These are phyloP conservation scores for Seriola dumerili DNA, from an alignment of 2,113 vertebrate species.

Conservation along the genomic window DNA sequence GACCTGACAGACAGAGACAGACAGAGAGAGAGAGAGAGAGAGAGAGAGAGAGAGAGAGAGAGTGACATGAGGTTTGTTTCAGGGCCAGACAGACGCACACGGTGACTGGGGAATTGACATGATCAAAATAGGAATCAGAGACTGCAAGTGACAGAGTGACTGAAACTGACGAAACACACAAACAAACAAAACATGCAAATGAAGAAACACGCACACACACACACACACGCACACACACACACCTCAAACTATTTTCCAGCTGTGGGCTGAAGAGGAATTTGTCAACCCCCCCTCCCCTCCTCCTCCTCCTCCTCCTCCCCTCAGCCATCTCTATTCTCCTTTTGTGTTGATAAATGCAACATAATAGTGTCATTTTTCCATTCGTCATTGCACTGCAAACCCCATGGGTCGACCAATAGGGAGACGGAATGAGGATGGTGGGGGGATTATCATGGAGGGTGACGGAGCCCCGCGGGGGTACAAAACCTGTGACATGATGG, in stretches of 20 bases:
- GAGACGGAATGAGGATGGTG: slow-evolving; percentile 2
- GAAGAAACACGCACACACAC: not conserved
- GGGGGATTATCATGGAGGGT: slow-evolving; percentile 12
- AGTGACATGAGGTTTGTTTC: slow-evolving; percentile 8
- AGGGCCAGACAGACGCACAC: slow-evolving; percentile 5
- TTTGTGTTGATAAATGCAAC: slow-evolving; percentile 22
- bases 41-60: not conserved
- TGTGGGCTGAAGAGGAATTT: slow-evolving; percentile 19
- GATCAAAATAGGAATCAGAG: slow-evolving; percentile 56
- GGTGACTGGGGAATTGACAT: slow-evolving; percentile 2
- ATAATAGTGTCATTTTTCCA: slow-evolving; percentile 25
- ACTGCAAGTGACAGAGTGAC: slow-evolving; percentile 22
- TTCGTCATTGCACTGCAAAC: not conserved
- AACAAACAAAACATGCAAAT: slow-evolving; percentile 35
- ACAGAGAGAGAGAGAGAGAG: slow-evolving; percentile 1
- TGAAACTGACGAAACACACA: not conserved
- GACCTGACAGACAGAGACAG: not conserved
- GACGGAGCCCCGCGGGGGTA: not conserved
- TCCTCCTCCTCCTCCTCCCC: not conserved
- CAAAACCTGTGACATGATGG: slow-evolving; percentile 8
- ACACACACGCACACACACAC: not conserved
- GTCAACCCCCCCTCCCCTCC: not conserved
- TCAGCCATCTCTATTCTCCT: not conserved
- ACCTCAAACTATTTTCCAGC: slow-evolving; percentile 5
- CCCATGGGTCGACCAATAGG: not conserved